Evolutionary conservation across 2,113 vertebrate species (phyloP), one percentile per base, ranked within the genome.

Genomic region (Sisor rabdophorus): DNA sequence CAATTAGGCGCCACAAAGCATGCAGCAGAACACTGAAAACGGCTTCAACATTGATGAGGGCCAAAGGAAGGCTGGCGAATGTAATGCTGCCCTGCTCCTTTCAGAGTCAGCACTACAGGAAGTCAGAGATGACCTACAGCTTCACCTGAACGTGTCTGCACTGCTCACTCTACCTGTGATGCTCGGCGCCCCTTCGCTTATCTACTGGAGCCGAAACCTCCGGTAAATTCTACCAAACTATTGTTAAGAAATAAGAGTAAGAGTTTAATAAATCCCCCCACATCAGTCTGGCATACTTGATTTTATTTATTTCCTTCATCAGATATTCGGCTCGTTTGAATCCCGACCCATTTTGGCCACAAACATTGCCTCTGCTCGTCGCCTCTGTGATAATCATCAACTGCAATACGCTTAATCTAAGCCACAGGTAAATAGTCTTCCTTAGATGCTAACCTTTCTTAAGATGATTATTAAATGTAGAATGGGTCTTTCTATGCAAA

Each of bases 151-250:
- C 28, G 71, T 96, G 61, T 88, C 95, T 0, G 88, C 90, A 17
- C 87, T 99, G 56, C 81, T 96, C 73, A 89, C 91, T 0, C 93
- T 95, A 73, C 89, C 95, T 3, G 83, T 94, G 22, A 89, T 97
- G 83, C 92, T 98, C 75, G 89, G 85, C 61, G 86, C 88, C 20
- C 96, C 97, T 0, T 97, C 95, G 3, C 90, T 98, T 20, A 85
- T 97, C 87, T 94, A 98, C 83, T 99, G 96, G 97, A 75, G 90
- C 16, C 94, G 94, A 81, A 98, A 95, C 88, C 88, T 98, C 86
- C 94, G 96, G 97, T 99, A 90, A 53, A 19, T 64, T 36, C 11
- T 3, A 15, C 24, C 7, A 36, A n/a, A n/a, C n/a, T n/a, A n/a
- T n/a, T n/a, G n/a, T n/a, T n/a, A n/a, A n/a, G n/a, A n/a, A n/a